Evolutionary conservation across 2,113 vertebrate genomes (phyloP).

Genomic region (Chloropsis cyanopogon): DNA sequence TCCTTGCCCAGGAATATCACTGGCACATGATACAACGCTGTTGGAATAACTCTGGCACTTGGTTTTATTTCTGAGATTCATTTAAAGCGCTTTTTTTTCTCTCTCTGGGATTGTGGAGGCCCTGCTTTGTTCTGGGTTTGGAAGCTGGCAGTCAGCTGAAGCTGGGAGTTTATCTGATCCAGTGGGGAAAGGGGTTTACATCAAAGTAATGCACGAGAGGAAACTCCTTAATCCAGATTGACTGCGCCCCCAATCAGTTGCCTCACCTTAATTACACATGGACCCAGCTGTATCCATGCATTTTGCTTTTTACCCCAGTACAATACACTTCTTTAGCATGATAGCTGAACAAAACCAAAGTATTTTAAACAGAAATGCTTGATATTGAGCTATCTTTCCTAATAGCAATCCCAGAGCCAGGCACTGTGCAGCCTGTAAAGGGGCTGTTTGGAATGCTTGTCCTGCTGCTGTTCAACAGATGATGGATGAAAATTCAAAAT

Average conservation of each 20-base stretch:
- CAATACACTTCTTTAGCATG: background rate
- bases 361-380: background rate
- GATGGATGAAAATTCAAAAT: background rate
- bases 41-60: background rate
- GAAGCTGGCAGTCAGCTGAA: background rate
- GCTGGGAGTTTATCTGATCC: background rate
- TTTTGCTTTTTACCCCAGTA: background rate
- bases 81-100: background rate
- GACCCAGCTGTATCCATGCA: accelerated
- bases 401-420: background rate
- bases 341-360: background rate
- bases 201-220: background rate
- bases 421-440: background rate
- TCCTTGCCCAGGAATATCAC: conserved; percentile 9
- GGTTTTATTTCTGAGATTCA: conserved; percentile 4
- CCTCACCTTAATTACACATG: background rate
- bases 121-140: background rate
- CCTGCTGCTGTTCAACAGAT: background rate
- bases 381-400: background rate
- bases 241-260: accelerated
- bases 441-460: background rate
- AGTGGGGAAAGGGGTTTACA: background rate
- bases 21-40: background rate
- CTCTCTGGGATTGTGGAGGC: background rate
- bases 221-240: background rate